Evolutionary conservation across 2,797 vertebrate genomes (phyloP).

Genomic region (Novumbra hubbsi): DNA sequence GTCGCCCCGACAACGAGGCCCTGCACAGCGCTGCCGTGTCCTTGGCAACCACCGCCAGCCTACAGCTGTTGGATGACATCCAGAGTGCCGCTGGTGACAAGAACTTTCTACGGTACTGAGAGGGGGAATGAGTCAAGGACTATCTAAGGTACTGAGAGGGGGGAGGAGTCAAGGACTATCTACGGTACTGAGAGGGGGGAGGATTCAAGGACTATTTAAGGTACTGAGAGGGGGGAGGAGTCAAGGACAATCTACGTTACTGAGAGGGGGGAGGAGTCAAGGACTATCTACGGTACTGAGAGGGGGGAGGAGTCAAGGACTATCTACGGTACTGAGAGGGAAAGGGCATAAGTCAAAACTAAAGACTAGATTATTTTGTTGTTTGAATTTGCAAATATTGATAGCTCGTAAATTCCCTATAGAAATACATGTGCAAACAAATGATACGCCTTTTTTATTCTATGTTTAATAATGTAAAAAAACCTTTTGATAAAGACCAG

Average conservation of each 20-base stretch:
- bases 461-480: too few species aligned
- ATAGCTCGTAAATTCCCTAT: too few species aligned
- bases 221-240: neutral
- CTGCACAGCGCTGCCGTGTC: conserved; percentile 61
- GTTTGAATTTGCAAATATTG: too few species aligned
- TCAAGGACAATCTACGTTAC: neutral
- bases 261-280: neutral
- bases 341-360: conserved; percentile 66
- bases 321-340: neutral
- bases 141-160: neutral
- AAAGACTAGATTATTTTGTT: too few species aligned
- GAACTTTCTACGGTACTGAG: conserved; percentile 62
- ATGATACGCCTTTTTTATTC: too few species aligned
- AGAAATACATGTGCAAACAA: too few species aligned
- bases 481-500: too few species aligned
- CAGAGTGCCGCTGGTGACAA: conserved; percentile 57
- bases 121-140: neutral
- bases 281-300: neutral
- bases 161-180: neutral
- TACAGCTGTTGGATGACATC: conserved; percentile 67
- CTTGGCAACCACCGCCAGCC: conserved; percentile 54
- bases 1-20: conserved; percentile 46
- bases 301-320: neutral
- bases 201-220: neutral
- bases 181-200: neutral